Percentiles rank a stretch among this genome's conserved stretches.
Evolutionary conservation across 2,113 vertebrate species (phyloP).

Genomic region (Athene noctua): DNA sequence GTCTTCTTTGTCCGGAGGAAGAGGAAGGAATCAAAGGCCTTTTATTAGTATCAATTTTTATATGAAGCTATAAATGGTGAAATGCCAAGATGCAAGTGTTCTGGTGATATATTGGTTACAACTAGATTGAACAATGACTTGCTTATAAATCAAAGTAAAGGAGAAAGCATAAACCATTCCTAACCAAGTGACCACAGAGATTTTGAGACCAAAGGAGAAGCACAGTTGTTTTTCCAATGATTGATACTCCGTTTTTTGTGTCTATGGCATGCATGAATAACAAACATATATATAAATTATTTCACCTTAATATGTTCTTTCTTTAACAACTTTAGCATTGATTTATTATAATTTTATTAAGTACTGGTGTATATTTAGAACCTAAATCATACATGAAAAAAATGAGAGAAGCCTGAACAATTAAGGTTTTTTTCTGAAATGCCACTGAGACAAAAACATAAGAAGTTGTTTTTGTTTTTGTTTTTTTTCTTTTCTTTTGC

Average conservation of each 20-base stretch:
- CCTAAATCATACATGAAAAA: not conserved
- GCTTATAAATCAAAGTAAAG: constrained; percentile 70
- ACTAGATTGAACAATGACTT: constrained; percentile 72
- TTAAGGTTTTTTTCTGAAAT: not conserved
- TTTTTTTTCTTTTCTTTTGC: not conserved
- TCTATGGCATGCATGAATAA: not conserved
- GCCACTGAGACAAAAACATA: not conserved
- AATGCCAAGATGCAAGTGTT: constrained; percentile 45
- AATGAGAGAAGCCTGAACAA: not conserved
- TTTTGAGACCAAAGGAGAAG: constrained; percentile 43
- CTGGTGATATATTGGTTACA: constrained; percentile 58
- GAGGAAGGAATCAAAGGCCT: constrained; percentile 13
- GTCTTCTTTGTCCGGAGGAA: constrained; percentile 29
- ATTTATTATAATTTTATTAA: constrained; percentile 10
- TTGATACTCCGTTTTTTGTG: not conserved
- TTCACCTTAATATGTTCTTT: not conserved
- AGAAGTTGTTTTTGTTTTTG: not conserved
- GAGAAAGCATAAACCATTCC: constrained; percentile 56
- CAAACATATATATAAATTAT: not conserved
- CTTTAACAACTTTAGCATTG: not conserved
- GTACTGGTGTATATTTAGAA: not conserved
- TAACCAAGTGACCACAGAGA: constrained; percentile 28
- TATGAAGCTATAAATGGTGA: constrained; percentile 62
- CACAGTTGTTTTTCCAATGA: not conserved
- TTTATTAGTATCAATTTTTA: constrained; percentile 75